Base-by-base conservation (phyloP, 2,113 vertebrate genomes). In the Colius striatus region DNA sequence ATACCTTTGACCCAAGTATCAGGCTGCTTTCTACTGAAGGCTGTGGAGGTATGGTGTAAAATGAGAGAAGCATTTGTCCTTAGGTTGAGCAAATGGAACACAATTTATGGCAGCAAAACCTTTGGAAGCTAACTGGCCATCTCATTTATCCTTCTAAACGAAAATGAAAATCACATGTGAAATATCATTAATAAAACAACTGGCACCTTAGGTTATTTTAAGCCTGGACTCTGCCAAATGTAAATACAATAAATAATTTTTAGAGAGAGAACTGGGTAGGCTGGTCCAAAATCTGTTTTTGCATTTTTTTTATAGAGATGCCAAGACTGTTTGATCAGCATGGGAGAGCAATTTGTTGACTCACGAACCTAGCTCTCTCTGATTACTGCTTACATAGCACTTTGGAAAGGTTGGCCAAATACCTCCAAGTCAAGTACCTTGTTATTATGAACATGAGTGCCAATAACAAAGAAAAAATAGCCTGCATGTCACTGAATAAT, bases 81-180 rank as follows among this genome's bases (percentile, higher is more conserved):
- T 22, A 43, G 58, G 60, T 13, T 72, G 68, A 84, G 57, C 45
- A 92, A 96, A 93, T 68, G 43, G 88, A 92, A 65, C 17, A 5
- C 1, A 75, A 3, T 81, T 96, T 78, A 74, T 43, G 48, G 50
- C 72, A 91, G 84, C 48, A 74, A 79, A 86, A 87, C 32, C 58
- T 73, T n/a, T 67, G 70, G 62, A 88, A 48, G 53, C 61, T 86
- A 78, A 50, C 75, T 89, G 71, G 66, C 65, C 66, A 84, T 84
- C 87, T 93, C 80, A 79, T 95, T 94, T 90, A 88, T 84, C 67
- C 95, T 83, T 75, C 76, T 67, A 92, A 91, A 84, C 3, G 0
- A 76, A 95, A 96, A 96, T 95, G 67, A 90, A 95, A 96, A 93
- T 96, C 95, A 93, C 67, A 93, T 95, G 95, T 73, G 80, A 92